Percentiles rank a stretch among this genome's conserved stretches.
Evolutionary conservation across 2,888 invertebrate genomes (phyloP).

Genomic region (Cephus nigrinus): DNA sequence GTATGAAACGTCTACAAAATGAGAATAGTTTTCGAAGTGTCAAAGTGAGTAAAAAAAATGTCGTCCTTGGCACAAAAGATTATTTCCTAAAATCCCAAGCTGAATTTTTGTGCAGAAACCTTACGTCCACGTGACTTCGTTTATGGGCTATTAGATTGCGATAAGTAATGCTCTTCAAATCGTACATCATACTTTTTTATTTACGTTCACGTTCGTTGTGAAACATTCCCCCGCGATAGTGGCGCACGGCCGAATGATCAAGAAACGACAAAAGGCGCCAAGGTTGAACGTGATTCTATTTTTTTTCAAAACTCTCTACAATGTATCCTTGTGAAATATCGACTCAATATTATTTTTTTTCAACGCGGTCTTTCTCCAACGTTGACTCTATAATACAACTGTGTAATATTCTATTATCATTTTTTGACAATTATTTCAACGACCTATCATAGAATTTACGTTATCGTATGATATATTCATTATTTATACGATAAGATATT

Average conservation of each 20-base stretch:
- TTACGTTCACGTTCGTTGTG: not conserved
- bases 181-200: not conserved
- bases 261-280: not conserved
- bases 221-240: not conserved
- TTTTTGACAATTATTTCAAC: not conserved
- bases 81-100: not conserved
- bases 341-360: not conserved
- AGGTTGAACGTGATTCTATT: not conserved
- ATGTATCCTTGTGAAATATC: not conserved
- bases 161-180: not conserved
- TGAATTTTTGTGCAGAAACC: not conserved
- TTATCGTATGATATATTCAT: not conserved
- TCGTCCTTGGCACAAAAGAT: not conserved
- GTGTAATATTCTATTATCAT: not conserved
- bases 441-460: not conserved
- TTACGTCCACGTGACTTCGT: not conserved
- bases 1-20: not conserved
- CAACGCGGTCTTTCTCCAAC: not conserved
- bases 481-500: not conserved
- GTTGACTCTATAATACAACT: not conserved
- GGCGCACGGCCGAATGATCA: not conserved
- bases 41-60: not conserved
- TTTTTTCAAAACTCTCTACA: not conserved
- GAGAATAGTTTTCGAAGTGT: not conserved
- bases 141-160: not conserved